Evolutionary conservation across 2,797 vertebrate genomes (phyloP).

Genomic region (Siniperca scherzeri): DNA sequence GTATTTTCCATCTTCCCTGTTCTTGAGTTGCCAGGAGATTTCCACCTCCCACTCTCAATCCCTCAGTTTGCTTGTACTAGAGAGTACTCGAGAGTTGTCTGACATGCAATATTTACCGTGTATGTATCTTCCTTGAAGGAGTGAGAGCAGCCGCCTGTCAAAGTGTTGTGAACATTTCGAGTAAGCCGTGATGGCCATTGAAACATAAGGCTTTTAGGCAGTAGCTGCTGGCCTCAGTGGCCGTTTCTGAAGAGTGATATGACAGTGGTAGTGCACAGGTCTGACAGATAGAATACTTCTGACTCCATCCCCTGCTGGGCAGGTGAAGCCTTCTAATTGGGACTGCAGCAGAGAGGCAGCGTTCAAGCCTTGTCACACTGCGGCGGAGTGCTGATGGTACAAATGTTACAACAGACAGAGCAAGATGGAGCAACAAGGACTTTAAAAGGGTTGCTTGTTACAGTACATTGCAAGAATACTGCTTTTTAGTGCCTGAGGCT

Average conservation of each 20-base stretch:
- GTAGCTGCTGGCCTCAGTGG: constrained; percentile 49
- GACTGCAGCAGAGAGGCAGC: constrained; percentile 47
- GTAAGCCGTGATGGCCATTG: constrained; percentile 44
- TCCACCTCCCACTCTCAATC: constrained; percentile 9
- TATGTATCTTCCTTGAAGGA: constrained; percentile 48
- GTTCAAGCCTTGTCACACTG: constrained; percentile 50
- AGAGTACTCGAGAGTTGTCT: constrained; percentile 37
- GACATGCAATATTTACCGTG: constrained; percentile 57
- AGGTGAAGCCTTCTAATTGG: constrained; percentile 84
- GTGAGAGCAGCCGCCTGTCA: constrained; percentile 56
- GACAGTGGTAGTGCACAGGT: constrained; percentile 49
- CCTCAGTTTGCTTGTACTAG: constrained; percentile 10
- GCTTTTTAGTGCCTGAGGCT: constrained; percentile 3
- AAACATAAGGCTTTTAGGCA: constrained; percentile 69
- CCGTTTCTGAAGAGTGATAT: constrained; percentile 65
- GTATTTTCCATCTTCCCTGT: constrained; percentile 29
- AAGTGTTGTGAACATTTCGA: constrained; percentile 13
- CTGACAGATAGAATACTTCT: constrained; percentile 72
- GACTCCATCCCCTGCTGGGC: constrained; percentile 51
- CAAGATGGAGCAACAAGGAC: constrained; percentile 32
- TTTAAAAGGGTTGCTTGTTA: constrained; percentile 40
- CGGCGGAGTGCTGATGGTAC: constrained; percentile 53
- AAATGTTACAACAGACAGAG: constrained; percentile 38
- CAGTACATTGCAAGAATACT: neutral
- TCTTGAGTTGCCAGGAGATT: constrained; percentile 17